A percentile compares a stretch with the other conserved stretches of the same genome.
Evolutionary conservation across 2,797 vertebrate species (phyloP).

Genomic region (Sebastes trivittatus): DNA sequence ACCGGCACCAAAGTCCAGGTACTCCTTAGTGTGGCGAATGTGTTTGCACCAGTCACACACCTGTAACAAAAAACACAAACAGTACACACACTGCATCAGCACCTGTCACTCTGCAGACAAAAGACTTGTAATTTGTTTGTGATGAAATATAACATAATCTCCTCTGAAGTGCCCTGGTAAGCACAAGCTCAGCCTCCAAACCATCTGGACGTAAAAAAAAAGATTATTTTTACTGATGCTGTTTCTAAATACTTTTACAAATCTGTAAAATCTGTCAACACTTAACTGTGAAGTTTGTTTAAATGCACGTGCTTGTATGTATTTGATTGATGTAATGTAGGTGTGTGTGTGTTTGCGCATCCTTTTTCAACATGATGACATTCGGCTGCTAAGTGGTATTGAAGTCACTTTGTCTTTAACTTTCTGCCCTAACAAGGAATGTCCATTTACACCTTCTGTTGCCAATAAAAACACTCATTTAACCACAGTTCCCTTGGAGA

Average conservation of each 20-base stretch:
- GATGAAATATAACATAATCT: constrained; percentile 38
- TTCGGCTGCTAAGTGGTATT: constrained; percentile 38
- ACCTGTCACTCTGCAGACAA: constrained; percentile 26
- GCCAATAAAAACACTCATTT: constrained; percentile 38
- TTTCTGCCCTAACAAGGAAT: constrained; percentile 47
- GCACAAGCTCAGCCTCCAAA: constrained; percentile 36
- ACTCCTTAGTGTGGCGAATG: constrained; percentile 99
- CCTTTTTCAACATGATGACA: constrained; percentile 7
- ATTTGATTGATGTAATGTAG: background rate
- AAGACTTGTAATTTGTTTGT: constrained; percentile 47
- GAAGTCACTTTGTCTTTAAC: constrained; percentile 41
- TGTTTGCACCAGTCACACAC: constrained; percentile 99
- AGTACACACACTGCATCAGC: constrained; percentile 44
- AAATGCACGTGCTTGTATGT: background rate
- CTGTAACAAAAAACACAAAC: constrained; percentile 81
- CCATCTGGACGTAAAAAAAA: constrained; percentile 49
- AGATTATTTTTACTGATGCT: background rate
- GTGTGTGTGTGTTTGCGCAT: background rate
- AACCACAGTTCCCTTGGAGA: constrained; percentile 23
- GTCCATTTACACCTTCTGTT: constrained; percentile 55
- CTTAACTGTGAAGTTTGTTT: constrained; percentile 10
- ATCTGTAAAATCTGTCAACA: constrained; percentile 3
- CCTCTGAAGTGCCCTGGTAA: constrained; percentile 30
- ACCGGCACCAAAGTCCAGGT: constrained; percentile 99
- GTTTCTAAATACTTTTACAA: constrained; percentile 21